Conservation (phyloP, 2,113 vertebrate genomes). For the Aspiorhynchus laticeps region DNA sequence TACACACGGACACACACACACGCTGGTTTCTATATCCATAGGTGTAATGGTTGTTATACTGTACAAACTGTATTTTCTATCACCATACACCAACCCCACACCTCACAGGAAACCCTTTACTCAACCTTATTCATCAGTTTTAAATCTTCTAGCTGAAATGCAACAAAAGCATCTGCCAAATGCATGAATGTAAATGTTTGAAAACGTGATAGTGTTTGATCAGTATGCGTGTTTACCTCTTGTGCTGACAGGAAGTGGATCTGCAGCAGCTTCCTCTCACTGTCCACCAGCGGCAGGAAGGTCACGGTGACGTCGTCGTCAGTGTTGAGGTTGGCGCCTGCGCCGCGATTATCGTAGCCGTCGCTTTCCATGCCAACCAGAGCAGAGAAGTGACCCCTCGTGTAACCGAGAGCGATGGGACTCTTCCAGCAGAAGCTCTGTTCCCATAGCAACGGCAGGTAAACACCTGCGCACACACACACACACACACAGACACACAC, state of each 20-base stretch:
- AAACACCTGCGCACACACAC: constrained; percentile 80
- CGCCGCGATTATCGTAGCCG: constrained; percentile 94
- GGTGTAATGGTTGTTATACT: too few species aligned
- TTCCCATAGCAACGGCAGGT: constrained; percentile 96
- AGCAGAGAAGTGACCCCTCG: constrained; percentile 96
- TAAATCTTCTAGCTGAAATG: too few species aligned
- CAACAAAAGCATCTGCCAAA: too few species aligned
- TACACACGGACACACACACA: too few species aligned
- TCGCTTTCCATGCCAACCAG: constrained; percentile 99
- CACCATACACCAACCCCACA: too few species aligned
- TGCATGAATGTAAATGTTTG: too few species aligned
- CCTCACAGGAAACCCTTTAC: too few species aligned
- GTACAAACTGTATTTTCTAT: too few species aligned
- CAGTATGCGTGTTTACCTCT: constrained; percentile 80
- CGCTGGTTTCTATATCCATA: too few species aligned
- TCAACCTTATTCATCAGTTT: too few species aligned
- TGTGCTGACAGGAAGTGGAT: constrained; percentile 97
- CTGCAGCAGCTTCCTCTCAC: constrained; percentile 94
- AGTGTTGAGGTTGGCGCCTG: constrained; percentile 96
- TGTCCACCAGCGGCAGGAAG: constrained; percentile 95
- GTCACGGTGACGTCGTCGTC: constrained; percentile 96
- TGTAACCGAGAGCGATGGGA: constrained; percentile 98
- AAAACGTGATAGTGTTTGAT: too few species aligned
- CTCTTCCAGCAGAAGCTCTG: constrained; percentile 99
- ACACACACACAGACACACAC: not conserved